Evolutionary conservation across 2,113 vertebrate species (phyloP).

Genomic region (Falcunculus frontatus): DNA sequence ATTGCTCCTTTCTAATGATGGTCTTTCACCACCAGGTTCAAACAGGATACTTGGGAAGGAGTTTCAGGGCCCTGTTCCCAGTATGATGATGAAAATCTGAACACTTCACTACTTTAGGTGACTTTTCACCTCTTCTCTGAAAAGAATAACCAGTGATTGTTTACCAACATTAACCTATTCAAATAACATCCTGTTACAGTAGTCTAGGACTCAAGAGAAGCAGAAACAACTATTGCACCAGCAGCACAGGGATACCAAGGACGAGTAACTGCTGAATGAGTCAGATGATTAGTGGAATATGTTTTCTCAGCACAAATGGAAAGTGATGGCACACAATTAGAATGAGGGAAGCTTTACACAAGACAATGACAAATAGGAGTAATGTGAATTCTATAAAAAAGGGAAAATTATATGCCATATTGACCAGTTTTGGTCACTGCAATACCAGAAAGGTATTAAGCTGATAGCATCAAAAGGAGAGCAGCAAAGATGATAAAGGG

Average conservation of each 20-base stretch:
- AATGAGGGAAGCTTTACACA: neutral
- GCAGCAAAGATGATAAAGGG: neutral
- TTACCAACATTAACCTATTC: neutral
- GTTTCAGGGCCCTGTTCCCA: neutral
- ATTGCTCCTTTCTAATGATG: slow-evolving; percentile 22
- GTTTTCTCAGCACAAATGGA: neutral
- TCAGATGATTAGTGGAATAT: neutral
- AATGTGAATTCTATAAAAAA: neutral
- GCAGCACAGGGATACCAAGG: neutral
- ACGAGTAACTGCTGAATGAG: neutral
- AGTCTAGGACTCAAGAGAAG: neutral
- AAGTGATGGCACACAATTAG: neutral
- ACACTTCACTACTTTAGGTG: neutral
- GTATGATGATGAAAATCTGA: neutral
- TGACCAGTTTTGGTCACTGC: neutral
- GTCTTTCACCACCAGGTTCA: neutral
- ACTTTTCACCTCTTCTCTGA: neutral
- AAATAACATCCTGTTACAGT: neutral
- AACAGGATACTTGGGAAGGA: neutral
- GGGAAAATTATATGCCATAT: neutral
- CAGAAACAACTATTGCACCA: neutral
- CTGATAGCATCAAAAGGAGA: neutral
- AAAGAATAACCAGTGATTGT: neutral
- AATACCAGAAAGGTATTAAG: neutral
- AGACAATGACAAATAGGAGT: neutral